Base-by-base conservation (phyloP, 1,140 invertebrate genomes). In the Diabrotica undecimpunctata region DNA sequence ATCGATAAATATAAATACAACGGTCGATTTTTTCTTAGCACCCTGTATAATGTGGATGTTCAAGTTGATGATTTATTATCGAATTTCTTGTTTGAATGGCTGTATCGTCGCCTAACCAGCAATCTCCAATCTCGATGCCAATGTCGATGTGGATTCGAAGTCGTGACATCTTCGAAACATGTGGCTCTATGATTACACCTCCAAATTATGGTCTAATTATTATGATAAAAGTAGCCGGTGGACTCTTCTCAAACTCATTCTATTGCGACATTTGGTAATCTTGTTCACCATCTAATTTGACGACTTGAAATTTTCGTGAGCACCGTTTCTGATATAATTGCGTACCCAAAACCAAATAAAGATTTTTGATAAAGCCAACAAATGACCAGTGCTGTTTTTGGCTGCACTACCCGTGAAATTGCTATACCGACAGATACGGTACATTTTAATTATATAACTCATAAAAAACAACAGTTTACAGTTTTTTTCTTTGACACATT, bases 211-310 rank as follows among this genome's bases (percentile, higher is more conserved):
- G 39, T 46, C 58, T 60, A 60, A 60, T 60, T 60, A 60, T 38
- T 50, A 60, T 60, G 38, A 60, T 60, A 38, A 39, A 51, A 13
- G 35, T 12, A 14, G 58, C 37, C 55, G 55, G 41, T 57, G 55
- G 55, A 57, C 55, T 25, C n/a, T 57, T 57, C 58, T 14, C 58
- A 60, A 60, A 39, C 58, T 60, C 58, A 60, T 60, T 60, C 58
- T 60, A 60, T 60, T 60, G 58, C 58, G 58, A 60, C 58, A 60
- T 60, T 60, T 60, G 58, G 58, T 60, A 60, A 60, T 60, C 58
- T 60, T 51, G 58, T 60, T 60, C 58, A 39, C 58, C 58, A 60
- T 60, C 58, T 60, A 60, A 60, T 60, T 60, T 25, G 58, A 50
- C 39, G 39, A 39, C 14, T 13, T 36, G 39, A 25, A 50, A 39